Base-by-base conservation (phyloP, 2,888 invertebrate species). In the Drosophila mulleri region DNA sequence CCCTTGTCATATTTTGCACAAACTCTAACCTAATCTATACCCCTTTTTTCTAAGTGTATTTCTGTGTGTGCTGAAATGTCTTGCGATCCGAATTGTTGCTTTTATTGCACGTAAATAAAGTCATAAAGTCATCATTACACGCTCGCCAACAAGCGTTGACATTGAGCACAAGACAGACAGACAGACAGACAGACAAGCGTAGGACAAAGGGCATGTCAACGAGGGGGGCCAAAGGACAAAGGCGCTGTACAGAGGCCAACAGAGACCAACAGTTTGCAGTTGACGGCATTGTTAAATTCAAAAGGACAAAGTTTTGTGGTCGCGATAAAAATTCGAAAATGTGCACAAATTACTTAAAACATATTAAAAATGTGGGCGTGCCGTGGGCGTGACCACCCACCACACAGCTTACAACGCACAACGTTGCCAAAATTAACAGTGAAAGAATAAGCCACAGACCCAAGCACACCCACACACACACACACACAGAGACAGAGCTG, bases 91-190 rank as follows among this genome's bases (percentile, higher is more conserved):
- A 78, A 78, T 74, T 74, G 75, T 65, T 68, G 75, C 67, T 78
- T 79, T 87, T 84, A 84, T 80, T 87, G 87, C 82, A 84, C 84
- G 80, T 87, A 84, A 87, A 84, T 87, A 84, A 82, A 84, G 87
- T 78, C 80, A 84, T 84, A 84, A 84, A 84, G 84, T 87, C 87
- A 84, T 84, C 87, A 84, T 84, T 87, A 84, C 86, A 84, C 68
- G 80, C 65, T 71, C 74, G 85, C 76, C 81, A 83, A 85, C 78
- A 78, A 74, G 72, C 71, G 56, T 63, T 67, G 61, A 64, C 66
- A 72, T 32, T 54, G 54, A 45, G 59, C 18, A 39, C 29, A 59
- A 39, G 29, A 35, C 57, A 18, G 18, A 50, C 29, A 26, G 23
- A 4, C 41, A 23, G 44, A 35, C 44, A 45, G 20, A 16, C 35